A percentile compares a stretch with the other conserved stretches of the same genome.
These are phyloP conservation scores for Oscheius sp. DNA, from an alignment of 2,888 invertebrate genomes.

Conservation along the genomic window DNA sequence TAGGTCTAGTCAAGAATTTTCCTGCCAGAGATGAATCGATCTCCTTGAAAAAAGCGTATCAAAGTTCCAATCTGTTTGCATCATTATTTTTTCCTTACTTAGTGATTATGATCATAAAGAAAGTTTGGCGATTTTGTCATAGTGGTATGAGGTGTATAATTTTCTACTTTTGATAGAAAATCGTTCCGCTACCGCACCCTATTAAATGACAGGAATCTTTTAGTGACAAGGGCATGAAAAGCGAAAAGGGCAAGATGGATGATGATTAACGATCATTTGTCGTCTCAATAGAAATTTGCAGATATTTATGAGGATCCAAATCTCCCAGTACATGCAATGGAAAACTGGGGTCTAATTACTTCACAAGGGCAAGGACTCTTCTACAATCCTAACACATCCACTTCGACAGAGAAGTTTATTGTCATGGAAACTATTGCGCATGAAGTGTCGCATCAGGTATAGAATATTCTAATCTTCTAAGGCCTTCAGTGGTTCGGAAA, in stretches of 20 bases:
- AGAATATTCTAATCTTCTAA: not conserved
- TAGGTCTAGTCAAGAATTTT: too few species aligned
- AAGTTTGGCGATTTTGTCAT: too few species aligned
- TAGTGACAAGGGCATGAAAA: not conserved
- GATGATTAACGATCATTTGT: not conserved
- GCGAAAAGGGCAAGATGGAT: conserved; percentile 1
- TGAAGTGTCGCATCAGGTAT: conserved; percentile 61
- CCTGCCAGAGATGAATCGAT: too few species aligned
- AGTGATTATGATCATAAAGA: too few species aligned
- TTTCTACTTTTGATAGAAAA: too few species aligned
- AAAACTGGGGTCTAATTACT: conserved; percentile 58
- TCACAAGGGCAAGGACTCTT: conserved; percentile 35
- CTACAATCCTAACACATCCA: conserved; percentile 32
- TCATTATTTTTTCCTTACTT: too few species aligned
- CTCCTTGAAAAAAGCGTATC: too few species aligned
- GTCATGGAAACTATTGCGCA: conserved; percentile 44
- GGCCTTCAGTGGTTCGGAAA: conserved; percentile 64
- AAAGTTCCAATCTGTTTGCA: too few species aligned
- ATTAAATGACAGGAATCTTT: not conserved
- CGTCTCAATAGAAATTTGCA: conserved; percentile 34
- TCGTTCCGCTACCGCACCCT: conserved; percentile 7
- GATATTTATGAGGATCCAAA: conserved; percentile 58
- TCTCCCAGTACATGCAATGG: conserved; percentile 61
- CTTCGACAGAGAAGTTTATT: conserved; percentile 30
- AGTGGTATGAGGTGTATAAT: too few species aligned